phyloP scores from a whole-genome alignment of 2,113 vertebrate species.

The Saguinus imperator region DNA sequence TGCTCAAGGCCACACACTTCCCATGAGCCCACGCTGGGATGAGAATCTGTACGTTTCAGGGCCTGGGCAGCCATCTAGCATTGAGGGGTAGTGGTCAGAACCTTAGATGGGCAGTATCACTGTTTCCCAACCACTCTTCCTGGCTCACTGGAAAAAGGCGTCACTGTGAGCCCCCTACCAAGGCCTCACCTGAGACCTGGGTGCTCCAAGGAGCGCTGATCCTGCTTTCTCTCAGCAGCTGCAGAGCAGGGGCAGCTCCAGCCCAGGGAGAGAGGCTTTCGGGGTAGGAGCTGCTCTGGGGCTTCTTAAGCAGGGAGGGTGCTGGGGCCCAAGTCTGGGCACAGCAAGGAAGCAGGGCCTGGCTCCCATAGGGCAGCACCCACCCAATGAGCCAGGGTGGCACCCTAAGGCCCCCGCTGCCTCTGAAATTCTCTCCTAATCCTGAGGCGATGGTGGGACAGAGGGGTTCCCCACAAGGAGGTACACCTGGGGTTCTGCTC shows the following conservation, averaged over 20 bases:
- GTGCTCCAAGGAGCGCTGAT: neutral
- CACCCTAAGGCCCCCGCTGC: neutral
- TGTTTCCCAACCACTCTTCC: neutral
- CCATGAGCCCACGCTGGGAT: neutral
- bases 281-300: neutral
- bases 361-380: neutral
- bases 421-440: neutral
- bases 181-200: neutral
- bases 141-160: fast-evolving
- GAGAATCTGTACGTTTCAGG: neutral
- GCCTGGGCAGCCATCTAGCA: neutral
- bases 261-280: neutral
- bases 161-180: neutral
- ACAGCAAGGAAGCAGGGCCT: neutral
- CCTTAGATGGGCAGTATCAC: fast-evolving
- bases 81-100: neutral
- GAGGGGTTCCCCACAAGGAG: neutral
- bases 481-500: neutral
- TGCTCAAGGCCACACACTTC: neutral
- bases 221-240: neutral
- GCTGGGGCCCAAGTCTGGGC: neutral
- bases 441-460: neutral
- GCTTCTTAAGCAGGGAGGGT: neutral
- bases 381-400: neutral
- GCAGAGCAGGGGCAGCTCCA: neutral